These are phyloP conservation scores for Gadus chalcogrammus DNA, from an alignment of 2,113 vertebrate species.

Conservation along the genomic window DNA sequence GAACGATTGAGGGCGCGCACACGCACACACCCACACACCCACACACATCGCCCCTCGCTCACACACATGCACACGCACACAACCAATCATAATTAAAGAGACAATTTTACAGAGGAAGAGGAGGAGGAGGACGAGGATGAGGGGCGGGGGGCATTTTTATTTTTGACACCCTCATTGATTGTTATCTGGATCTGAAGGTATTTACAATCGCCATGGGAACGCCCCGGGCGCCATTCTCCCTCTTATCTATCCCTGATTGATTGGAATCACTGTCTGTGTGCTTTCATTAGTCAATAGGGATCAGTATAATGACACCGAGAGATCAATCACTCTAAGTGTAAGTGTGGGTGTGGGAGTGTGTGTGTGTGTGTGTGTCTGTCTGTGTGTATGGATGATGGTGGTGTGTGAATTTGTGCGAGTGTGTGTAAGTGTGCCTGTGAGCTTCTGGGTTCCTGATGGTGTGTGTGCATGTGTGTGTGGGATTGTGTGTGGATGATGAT, in stretches of 20 bases:
- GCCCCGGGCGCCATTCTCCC: slow-evolving; percentile 35
- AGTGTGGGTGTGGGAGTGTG: too few relatives aligned
- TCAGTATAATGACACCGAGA: slow-evolving; percentile 49
- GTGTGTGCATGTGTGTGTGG: neutral
- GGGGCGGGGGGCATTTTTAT: slow-evolving; percentile 33
- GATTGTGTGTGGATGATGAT: neutral
- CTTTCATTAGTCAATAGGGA: slow-evolving; percentile 65
- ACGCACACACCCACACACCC: slow-evolving; percentile 15
- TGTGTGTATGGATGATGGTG: neutral
- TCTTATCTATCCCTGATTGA: slow-evolving; percentile 52
- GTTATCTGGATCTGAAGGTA: slow-evolving; percentile 57
- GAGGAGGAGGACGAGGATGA: slow-evolving; percentile 4
- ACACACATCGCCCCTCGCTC: neutral
- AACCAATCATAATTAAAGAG: slow-evolving; percentile 51
- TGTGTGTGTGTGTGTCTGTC: too few relatives aligned
- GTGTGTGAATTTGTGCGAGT: slow-evolving; percentile 22
- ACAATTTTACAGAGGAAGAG: slow-evolving; percentile 47
- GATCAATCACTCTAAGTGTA: slow-evolving; percentile 46
- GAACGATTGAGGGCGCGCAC: slow-evolving; percentile 34
- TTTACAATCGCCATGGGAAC: slow-evolving; percentile 52
- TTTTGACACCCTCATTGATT: slow-evolving; percentile 60
- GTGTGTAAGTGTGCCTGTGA: slow-evolving; percentile 11
- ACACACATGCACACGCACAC: slow-evolving; percentile 9
- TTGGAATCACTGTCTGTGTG: slow-evolving; percentile 54
- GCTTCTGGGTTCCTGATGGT: slow-evolving; percentile 8